phyloP scores from a whole-genome alignment of 2,888 invertebrate species.

The Gymnocheta viridis region DNA sequence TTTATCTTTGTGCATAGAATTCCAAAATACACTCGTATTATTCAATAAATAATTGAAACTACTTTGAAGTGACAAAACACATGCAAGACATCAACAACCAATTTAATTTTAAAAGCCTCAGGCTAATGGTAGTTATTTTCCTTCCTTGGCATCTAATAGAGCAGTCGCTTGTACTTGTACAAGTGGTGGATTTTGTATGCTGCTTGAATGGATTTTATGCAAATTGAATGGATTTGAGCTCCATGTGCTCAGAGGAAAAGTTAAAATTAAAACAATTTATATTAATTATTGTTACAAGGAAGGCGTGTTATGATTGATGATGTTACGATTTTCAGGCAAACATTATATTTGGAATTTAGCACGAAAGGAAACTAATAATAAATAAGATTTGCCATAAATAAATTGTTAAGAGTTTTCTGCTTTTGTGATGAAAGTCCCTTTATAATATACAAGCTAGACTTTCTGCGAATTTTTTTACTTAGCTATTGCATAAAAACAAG shows the following conservation, averaged over 20 bases:
- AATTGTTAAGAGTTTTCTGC: background rate
- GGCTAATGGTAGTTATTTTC: conserved; percentile 41
- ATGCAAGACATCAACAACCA: conserved; percentile 65
- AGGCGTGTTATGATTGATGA: conserved; percentile 43
- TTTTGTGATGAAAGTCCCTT: background rate
- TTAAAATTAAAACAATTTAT: conserved; percentile 57
- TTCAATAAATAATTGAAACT: conserved; percentile 48
- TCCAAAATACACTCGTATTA: conserved; percentile 1
- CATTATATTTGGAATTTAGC: too few relatives aligned
- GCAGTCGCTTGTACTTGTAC: background rate
- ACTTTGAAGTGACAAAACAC: conserved; percentile 70
- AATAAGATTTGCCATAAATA: background rate
- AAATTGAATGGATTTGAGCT: conserved; percentile 53
- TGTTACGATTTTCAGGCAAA: too few relatives aligned
- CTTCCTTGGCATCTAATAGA: background rate
- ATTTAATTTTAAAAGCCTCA: conserved; percentile 27
- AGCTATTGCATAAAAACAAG: background rate
- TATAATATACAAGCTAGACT: background rate
- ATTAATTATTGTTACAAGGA: conserved; percentile 59
- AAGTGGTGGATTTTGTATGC: conserved; percentile 5
- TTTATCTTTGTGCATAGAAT: background rate
- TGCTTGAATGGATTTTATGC: conserved; percentile 61
- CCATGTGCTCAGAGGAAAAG: conserved; percentile 18
- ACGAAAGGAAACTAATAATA: background rate
- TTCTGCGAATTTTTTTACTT: background rate